phyloP scores from a whole-genome alignment of 2,888 invertebrate species.

The Sinelater perroti region DNA sequence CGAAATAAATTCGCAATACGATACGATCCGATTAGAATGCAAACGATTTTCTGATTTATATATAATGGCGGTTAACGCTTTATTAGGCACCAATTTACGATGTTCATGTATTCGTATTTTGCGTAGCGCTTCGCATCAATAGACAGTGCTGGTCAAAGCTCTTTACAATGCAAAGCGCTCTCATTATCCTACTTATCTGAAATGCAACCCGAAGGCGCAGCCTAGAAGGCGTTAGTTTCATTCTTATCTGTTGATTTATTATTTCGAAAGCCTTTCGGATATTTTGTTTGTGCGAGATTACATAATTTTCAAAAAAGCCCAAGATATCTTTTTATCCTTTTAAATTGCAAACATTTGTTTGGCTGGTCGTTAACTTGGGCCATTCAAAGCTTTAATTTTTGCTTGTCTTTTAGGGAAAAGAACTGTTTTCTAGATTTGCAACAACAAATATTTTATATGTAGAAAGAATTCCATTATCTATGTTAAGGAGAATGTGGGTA shows the following conservation, averaged over 20 bases:
- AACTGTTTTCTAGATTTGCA: no score
- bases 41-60: conserved; percentile 35
- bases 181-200: conserved; percentile 2
- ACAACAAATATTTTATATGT: no score
- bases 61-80: conserved; percentile 24
- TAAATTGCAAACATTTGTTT: neutral
- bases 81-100: conserved; percentile 22
- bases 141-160: conserved; percentile 7
- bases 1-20: conserved; percentile 29
- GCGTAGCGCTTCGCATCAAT: conserved; percentile 9
- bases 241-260: conserved; percentile 11
- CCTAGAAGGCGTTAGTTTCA: conserved; percentile 6
- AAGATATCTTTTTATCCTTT: conserved; percentile 1
- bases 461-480: no score
- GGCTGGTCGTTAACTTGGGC: neutral
- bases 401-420: conserved; percentile 2
- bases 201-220: conserved; percentile 3
- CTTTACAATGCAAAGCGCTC: conserved; percentile 5
- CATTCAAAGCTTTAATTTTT: conserved; percentile 3
- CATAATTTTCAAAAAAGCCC: neutral
- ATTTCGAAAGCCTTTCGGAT: neutral
- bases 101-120: conserved; percentile 14
- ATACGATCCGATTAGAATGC: conserved; percentile 28
- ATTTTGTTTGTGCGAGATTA: neutral
- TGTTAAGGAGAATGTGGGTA: no score